Evolutionary conservation across 2,113 vertebrate genomes (phyloP).

Genomic region (Triplophysa siluroides): DNA sequence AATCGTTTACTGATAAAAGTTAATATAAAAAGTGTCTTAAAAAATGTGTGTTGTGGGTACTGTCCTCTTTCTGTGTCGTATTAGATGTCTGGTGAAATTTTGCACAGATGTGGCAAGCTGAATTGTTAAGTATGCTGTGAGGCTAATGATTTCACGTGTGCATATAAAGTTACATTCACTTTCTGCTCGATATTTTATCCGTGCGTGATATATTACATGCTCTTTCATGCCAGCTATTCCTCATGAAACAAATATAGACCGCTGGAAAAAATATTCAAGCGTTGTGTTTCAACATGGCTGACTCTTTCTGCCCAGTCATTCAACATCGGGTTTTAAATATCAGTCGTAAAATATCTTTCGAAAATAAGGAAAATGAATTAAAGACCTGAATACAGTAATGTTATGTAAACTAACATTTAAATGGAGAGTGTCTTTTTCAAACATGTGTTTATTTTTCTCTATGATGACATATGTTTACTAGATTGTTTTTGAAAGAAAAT

Average conservation of each 20-base stretch:
- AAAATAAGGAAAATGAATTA: neutral
- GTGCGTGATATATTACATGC: constrained; percentile 63
- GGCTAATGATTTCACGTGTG: constrained; percentile 47
- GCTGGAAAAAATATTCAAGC: constrained; percentile 51
- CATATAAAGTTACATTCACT: constrained; percentile 67
- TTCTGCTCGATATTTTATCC: constrained; percentile 64
- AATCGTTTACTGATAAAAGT: too few relatives aligned
- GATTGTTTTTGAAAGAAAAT: too few relatives aligned
- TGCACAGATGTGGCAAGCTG: constrained; percentile 31
- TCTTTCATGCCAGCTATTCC: constrained; percentile 57
- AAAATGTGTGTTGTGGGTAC: neutral
- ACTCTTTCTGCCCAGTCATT: constrained; percentile 65
- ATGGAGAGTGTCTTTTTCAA: too few relatives aligned
- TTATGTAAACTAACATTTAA: too few relatives aligned
- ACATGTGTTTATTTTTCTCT: too few relatives aligned
- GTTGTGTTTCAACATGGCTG: constrained; percentile 58
- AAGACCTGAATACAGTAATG: neutral
- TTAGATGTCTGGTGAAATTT: neutral
- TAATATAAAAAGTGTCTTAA: neutral
- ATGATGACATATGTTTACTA: too few relatives aligned
- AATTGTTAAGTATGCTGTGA: constrained; percentile 34
- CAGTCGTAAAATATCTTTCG: neutral
- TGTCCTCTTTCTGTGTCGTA: neutral
- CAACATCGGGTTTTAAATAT: neutral
- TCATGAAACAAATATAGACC: constrained; percentile 64